phyloP scores from a whole-genome alignment of 2,797 vertebrate species.

The Odontamblyopus lacepedii region DNA sequence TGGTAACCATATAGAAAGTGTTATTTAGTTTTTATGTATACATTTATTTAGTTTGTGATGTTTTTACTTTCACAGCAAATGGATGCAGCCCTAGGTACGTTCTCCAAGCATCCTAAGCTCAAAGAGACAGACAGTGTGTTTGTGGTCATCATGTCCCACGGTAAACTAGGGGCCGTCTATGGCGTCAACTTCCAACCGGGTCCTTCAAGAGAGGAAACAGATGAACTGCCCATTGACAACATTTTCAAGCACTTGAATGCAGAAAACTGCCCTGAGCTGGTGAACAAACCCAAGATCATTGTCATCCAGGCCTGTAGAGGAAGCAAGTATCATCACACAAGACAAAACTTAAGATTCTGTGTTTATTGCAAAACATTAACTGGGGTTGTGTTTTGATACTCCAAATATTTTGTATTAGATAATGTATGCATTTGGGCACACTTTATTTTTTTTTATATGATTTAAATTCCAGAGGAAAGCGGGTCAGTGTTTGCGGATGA shows the following conservation, averaged over 20 bases:
- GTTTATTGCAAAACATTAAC: not conserved
- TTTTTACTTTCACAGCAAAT: constrained; percentile 63
- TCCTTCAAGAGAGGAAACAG: not conserved
- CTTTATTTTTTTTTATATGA: not conserved
- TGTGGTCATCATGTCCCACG: constrained; percentile 89
- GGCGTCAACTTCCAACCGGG: constrained; percentile 46
- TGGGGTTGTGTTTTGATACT: not conserved
- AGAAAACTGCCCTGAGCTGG: constrained; percentile 65
- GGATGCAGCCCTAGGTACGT: constrained; percentile 49
- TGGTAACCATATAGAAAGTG: constrained; percentile 54
- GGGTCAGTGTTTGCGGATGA: constrained; percentile 48
- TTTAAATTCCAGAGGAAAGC: constrained; percentile 33
- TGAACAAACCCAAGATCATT: constrained; percentile 85
- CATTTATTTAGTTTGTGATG: not conserved
- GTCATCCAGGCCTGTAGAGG: constrained; percentile 89
- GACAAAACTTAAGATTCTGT: not conserved
- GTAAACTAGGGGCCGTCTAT: constrained; percentile 67
- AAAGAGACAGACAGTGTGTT: constrained; percentile 82
- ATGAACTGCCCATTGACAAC: constrained; percentile 63
- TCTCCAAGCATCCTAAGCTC: constrained; percentile 74
- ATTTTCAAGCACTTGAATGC: constrained; percentile 77
- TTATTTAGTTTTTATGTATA: not conserved
- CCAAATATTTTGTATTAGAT: not conserved
- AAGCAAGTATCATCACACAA: constrained; percentile 56
- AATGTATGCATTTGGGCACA: not conserved